Evolutionary conservation across 2,113 vertebrate genomes (phyloP), one percentile per base, ranked within the genome.

Genomic region (Laticauda colubrina): DNA sequence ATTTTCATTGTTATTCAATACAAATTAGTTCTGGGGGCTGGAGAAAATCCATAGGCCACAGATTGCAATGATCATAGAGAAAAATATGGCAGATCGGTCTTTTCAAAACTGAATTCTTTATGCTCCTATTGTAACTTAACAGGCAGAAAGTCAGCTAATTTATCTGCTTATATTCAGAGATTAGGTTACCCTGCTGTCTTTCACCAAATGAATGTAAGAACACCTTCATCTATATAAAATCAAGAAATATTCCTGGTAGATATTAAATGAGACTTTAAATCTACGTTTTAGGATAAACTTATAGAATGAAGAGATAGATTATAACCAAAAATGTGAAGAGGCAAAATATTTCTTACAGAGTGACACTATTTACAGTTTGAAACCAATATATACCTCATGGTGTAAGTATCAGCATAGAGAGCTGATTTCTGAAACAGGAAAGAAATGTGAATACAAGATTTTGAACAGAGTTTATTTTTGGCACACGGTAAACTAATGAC

Each of bases 371-470:
- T 59, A 91, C 1, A 94, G 89, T 5, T 34, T 93, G 57, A 93
- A 34, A n/a, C 29, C 21, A 86, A 94, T 94, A 89, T 43, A 75
- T 45, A 89, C 15, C 64, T 87, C 54, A 88, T 1, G 85, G 45
- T 51, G 23, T 88, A 90, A 69, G 89, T 75, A 94, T 39, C 61
- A 90, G 10, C 45, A 51, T 15, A 69, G 89, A 61, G 39, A 91
- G 43, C 88, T 93, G 0, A 0, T 34, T 14, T 43, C 57, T 8
- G 87, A 91, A 95, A 90, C 18, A n/a, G 64, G 2, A 1, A 86
- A 53, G 90, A 29, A 93, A 93, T 2, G 90, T 48, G 43, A 85
- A 96, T 45, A 61, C 57, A 88, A 88, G 48, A 8, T 88, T 64
- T 45, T 21, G 29, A 18, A 55, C 15, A 88, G 43, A 51, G 10